Base-by-base conservation (phyloP, 2,888 invertebrate species). In the Griposia aprilina region DNA sequence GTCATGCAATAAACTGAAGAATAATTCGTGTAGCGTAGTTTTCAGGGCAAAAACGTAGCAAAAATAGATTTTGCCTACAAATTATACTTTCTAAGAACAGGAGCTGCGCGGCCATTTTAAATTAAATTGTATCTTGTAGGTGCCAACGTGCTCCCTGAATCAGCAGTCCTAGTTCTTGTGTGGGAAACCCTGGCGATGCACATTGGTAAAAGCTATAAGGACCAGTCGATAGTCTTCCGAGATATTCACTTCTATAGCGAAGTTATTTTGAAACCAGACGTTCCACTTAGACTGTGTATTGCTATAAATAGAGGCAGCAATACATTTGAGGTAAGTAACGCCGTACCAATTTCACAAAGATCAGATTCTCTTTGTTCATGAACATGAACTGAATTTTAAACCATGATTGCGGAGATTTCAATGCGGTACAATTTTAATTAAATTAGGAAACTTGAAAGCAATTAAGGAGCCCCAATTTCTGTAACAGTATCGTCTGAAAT, bases 141-240 rank as follows among this genome's bases (percentile, higher is more conserved):
- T n/a, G 93, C 97, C 62, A 97, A 97, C 76, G 93, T 98, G 23
- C 97, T 97, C 84, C 98, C 98, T 7, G 98, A 98, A 79, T 97
- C 98, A 30, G 98, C 95, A 1, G 89, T 95, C 26, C 79, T 97
- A 23, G 87, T 91, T 10, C 89, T 97, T 2, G 95, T 97, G 5
- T 97, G 97, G 97, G 96, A 97, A 88, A 96, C 97, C 8, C 86
- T 97, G 5, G 96, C 97, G 0, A 94, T 96, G 90, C 88, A 95
- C 52, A 89, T 91, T 50, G 94, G 93, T 0, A 89, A 93, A 1
- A 88, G 94, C n/a, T 94, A 94, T 82, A 93, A 93, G n/a, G 30
- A 91, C 1, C 78, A 90, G n/a, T 88, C 91, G 0, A 85, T 93
- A 0, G 50, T 89, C 4, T 92, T 93, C 45, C 87, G 78, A n/a